Base-by-base conservation (phyloP, 2,888 invertebrate species). In the Parnassius mnemosyne region DNA sequence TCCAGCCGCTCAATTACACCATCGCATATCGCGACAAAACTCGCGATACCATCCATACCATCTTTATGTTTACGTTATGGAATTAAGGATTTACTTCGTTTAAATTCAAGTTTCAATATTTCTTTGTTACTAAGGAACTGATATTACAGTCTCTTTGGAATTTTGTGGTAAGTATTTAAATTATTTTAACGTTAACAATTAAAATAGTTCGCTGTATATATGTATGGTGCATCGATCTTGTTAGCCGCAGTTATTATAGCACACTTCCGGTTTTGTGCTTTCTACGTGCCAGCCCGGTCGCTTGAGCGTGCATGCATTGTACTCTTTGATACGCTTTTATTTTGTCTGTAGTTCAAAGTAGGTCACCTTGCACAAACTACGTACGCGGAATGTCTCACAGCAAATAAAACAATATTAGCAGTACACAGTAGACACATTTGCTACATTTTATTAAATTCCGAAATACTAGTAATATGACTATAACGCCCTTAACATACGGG, bases 281-380 rank as follows among this genome's bases (percentile, higher is more conserved):
- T 79, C 79, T 80, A 76, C 80, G 79, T 75, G 79, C 79, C 79
- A 71, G 66, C 65, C 75, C 80, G 78, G 81, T 77, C 79, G 74
- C 60, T 34, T 55, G 53, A n/a, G 52, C 47, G 53, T 49, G 58
- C 72, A 71, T 70, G 74, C 74, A 68, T 65, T 58, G 63, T 56
- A 55, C 58, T 52, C 56, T 56, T 63, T 59, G 55, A 63, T 59
- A 59, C 63, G 61, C 47, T 53, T 62, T 58, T 58, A 63, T 63
- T 63, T 59, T 67, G 64, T 74, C 63, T 63, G 57, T 53, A 54
- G 50, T 56, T 13, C 49, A 53, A 63, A 63, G 46, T 63, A 53
- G 60, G 61, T 60, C 63, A 66, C 51, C 59, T 51, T 56, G 51
- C 51, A 55, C 58, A 62, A 53, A 46, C 44, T 53, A 43, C 62